Evolutionary conservation across 53 echinoderm and acorn worm species (phyloP).

Genomic region (Mesocentrotus franciscanus): DNA sequence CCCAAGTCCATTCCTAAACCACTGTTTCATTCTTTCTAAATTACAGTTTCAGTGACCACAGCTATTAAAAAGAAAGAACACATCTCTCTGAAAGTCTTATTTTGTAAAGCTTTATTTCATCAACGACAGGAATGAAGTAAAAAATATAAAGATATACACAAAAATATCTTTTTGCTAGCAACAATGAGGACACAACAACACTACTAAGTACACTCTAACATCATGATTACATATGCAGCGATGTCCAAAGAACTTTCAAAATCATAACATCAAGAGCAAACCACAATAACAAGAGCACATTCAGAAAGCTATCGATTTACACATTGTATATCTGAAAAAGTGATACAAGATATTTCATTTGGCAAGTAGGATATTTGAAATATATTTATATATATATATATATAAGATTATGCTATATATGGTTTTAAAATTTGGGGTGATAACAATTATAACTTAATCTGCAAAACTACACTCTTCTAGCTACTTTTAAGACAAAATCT

Average conservation of each 20-base stretch:
- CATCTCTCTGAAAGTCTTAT: not conserved
- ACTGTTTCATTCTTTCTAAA: not conserved
- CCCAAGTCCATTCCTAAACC: not conserved
- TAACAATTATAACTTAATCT: not conserved
- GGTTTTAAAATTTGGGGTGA: not conserved
- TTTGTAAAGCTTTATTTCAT: conserved; percentile 48
- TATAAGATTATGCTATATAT: not conserved
- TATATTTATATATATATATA: not conserved
- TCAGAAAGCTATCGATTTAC: not conserved
- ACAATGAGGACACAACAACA: not conserved
- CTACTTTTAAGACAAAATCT: not conserved
- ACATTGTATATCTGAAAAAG: not conserved
- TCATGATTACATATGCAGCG: conserved; percentile 31
- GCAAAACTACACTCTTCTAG: not conserved
- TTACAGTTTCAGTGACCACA: not conserved
- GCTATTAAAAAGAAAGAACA: not conserved
- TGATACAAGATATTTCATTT: not conserved
- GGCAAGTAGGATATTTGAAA: conserved; percentile 30
- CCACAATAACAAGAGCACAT: conserved; percentile 22
- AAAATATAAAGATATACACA: conserved; percentile 59
- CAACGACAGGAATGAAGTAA: conserved; percentile 22
- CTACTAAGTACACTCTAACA: not conserved
- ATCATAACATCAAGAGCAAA: not conserved
- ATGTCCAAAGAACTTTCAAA: conserved; percentile 4
- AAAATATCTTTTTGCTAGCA: conserved; percentile 4